Base-by-base conservation (phyloP, 2,888 invertebrate species). In the Caenorhabditis sp. region DNA sequence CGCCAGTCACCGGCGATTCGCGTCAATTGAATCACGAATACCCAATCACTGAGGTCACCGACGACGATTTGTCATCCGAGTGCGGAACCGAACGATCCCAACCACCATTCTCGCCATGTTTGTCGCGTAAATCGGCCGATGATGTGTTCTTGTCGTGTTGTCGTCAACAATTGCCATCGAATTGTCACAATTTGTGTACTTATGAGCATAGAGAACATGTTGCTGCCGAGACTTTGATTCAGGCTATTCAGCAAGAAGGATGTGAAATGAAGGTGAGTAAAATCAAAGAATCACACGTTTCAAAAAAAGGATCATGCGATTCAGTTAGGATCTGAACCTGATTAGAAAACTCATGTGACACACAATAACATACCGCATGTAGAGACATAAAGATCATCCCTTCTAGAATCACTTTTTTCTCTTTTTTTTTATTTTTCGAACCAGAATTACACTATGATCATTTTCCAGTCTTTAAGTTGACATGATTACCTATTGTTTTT, bases 141-240 rank as follows among this genome's bases (percentile, higher is more conserved):
- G 84, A 85, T 65, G 78, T 86, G 63, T 86, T 86, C 70, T 63
- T 83, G 53, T 77, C 81, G 17, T 86, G 86, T 77, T 86, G 86
- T 65, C 65, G 80, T 56, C 85, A 84, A 65, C 82, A 83, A 59
- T 81, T 86, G 20, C 85, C 86, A 20, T 63, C 84, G 64, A 78
- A 80, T 62, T 86, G 86, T 63, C 86, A 85, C 63, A 77, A 82
- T 20, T 60, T 86, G 53, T 86, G 86, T 75, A 80, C 83, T 25
- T 86, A 85, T 70, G 86, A 86, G 54, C 85, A 85, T 67, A 80
- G 85, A 21, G 85, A 85, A 66, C 81, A 85, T 62, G 83, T 85
- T 36, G 85, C 85, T 38, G 83, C 85, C 23, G 81, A 85, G 66
- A 82, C 80, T 7, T 75, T 85, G 50, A 85, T 85, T 57, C 70